Evolutionary conservation across 2,888 invertebrate species (phyloP).

Genomic region (Pristionchus maxplancki): DNA sequence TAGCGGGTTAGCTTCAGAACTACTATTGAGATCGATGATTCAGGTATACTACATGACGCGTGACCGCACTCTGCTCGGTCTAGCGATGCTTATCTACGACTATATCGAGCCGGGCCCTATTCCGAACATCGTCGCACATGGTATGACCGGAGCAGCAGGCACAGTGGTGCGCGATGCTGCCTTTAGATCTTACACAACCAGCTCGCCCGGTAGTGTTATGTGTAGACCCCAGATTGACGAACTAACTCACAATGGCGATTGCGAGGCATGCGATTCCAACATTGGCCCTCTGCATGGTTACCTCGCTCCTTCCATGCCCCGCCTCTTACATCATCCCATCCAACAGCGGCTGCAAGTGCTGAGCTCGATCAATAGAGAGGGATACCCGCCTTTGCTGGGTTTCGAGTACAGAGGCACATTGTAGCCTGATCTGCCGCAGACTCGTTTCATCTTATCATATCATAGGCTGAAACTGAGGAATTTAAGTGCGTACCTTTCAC

Average conservation of each 20-base stretch:
- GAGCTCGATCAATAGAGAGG: not conserved
- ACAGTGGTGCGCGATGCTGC: not conserved
- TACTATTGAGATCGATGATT: not conserved
- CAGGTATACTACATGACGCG: conserved; percentile 51
- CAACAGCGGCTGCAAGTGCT: not conserved
- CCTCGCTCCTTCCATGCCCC: not conserved
- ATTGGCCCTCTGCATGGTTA: not conserved
- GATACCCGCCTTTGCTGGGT: conserved; percentile 14
- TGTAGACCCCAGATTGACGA: not conserved
- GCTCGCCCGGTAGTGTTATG: not conserved
- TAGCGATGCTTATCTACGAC: conserved; percentile 59
- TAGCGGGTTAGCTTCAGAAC: not conserved
- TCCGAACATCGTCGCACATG: conserved; percentile 54
- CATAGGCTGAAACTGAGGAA: too few species aligned
- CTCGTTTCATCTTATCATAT: too few species aligned
- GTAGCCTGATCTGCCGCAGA: not conserved
- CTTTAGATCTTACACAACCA: too few species aligned
- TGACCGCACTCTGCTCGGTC: conserved; percentile 46
- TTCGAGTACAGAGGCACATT: not conserved
- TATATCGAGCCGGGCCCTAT: conserved; percentile 63
- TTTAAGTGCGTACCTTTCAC: not conserved
- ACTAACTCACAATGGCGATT: not conserved
- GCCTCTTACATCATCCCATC: not conserved
- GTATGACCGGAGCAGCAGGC: not conserved
- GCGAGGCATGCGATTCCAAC: not conserved